phyloP scores from a whole-genome alignment of 2,113 vertebrate species.

The Peucedramus taeniatus region DNA sequence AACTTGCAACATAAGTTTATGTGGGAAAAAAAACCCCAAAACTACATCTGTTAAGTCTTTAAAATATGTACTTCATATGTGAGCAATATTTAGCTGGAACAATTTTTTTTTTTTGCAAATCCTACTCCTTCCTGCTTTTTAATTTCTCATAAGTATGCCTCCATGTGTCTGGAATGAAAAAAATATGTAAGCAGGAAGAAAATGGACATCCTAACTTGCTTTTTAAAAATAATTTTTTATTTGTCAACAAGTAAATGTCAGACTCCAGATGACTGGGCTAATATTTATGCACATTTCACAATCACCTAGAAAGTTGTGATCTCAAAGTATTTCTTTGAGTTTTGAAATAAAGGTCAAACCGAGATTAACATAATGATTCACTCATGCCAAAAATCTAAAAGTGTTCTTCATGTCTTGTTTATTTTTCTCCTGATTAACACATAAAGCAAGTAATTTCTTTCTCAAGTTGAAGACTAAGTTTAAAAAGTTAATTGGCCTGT shows the following conservation, averaged over 20 bases:
- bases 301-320: not conserved
- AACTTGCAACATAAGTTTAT: not conserved
- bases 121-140: not conserved
- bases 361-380: conserved; percentile 5
- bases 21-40: fast-evolving
- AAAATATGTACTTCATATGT: not conserved
- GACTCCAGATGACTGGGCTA: conserved; percentile 7
- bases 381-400: conserved; percentile 6
- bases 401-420: not conserved
- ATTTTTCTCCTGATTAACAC: not conserved
- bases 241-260: conserved; percentile 26
- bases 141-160: not conserved
- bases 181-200: not conserved
- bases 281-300: conserved; percentile 3
- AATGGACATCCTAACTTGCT: not conserved
- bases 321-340: conserved; percentile 9
- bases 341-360: conserved; percentile 29
- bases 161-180: not conserved
- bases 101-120: not conserved
- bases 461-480: not conserved
- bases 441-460: not conserved
- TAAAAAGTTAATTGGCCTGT: not conserved
- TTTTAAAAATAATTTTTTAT: not conserved
- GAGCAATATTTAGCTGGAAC: not conserved
- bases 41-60: not conserved